Evolutionary conservation across 2,888 invertebrate species (phyloP).

Genomic region (Oxycera nigricornis): DNA sequence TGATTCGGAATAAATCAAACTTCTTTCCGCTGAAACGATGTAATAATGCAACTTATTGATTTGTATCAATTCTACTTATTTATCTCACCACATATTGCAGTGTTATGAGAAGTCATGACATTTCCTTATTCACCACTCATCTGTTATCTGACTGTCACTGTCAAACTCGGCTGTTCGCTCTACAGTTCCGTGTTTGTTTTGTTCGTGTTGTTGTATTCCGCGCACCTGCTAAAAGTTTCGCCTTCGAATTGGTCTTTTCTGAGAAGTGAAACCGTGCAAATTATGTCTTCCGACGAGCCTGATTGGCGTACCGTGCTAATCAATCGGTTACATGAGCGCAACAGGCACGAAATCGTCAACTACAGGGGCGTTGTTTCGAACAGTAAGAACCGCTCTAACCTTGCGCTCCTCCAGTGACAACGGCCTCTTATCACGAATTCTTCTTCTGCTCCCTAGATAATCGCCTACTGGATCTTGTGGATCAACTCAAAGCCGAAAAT

Average conservation of each 20-base stretch:
- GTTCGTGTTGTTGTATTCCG: background rate
- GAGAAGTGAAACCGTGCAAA: background rate
- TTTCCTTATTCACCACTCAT: background rate
- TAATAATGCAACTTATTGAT: too few relatives aligned
- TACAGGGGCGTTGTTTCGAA: constrained; percentile 82
- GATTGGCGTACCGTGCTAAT: constrained; percentile 77
- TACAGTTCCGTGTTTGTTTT: constrained; percentile 29
- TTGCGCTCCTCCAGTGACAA: constrained; percentile 52
- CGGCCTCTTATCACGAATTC: constrained; percentile 35
- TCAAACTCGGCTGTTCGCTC: background rate
- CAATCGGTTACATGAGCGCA: constrained; percentile 74
- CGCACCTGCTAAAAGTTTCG: constrained; percentile 7
- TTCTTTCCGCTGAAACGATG: too few relatives aligned
- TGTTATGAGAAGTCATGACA: too few relatives aligned
- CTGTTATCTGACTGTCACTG: background rate
- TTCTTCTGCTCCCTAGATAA: constrained; percentile 70
- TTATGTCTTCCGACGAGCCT: constrained; percentile 58
- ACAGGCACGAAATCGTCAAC: constrained; percentile 75
- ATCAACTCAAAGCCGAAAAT: constrained; percentile 82
- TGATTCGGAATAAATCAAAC: too few relatives aligned
- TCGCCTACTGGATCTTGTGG: constrained; percentile 83
- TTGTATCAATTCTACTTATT: too few relatives aligned
- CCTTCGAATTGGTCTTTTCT: background rate
- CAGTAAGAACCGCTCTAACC: constrained; percentile 70
- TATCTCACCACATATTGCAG: too few relatives aligned